Percentiles rank a stretch among this genome's conserved stretches.
Conservation (phyloP, 37 sponge, comb jelly and placozoan species). For the Chondrosia reniformis region DNA sequence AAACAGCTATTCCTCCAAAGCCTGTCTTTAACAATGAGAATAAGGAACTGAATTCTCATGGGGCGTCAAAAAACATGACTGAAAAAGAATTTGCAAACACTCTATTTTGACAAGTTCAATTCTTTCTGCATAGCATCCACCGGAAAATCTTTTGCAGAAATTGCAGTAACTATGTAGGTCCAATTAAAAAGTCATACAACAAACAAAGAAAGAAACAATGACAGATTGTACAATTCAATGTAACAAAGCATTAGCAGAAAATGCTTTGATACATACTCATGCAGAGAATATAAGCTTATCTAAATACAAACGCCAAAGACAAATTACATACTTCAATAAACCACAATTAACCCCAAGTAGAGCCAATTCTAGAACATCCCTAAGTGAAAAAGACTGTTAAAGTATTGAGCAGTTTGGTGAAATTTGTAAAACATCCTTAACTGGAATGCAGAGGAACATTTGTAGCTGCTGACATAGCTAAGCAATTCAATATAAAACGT, state of each 20-base stretch:
- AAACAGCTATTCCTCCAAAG: background rate
- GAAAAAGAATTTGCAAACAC: background rate
- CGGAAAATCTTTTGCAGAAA: too few species aligned
- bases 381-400: background rate
- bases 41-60: background rate
- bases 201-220: too few species aligned
- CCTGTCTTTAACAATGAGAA: background rate
- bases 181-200: too few species aligned
- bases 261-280: background rate
- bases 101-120: background rate
- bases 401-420: background rate
- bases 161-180: too few species aligned
- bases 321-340: background rate
- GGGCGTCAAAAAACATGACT: background rate
- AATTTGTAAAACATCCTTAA: background rate
- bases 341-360: background rate
- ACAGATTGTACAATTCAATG: background rate
- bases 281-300: background rate
- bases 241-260: background rate
- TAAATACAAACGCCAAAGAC: background rate
- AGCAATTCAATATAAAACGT: background rate
- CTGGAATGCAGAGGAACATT: too few species aligned
- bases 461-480: background rate
- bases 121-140: too few species aligned
- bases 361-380: background rate